Evolutionary conservation across 2,113 vertebrate species (phyloP), one percentile per base, ranked within the genome.

Genomic region (Cricetomys ansorgei): DNA sequence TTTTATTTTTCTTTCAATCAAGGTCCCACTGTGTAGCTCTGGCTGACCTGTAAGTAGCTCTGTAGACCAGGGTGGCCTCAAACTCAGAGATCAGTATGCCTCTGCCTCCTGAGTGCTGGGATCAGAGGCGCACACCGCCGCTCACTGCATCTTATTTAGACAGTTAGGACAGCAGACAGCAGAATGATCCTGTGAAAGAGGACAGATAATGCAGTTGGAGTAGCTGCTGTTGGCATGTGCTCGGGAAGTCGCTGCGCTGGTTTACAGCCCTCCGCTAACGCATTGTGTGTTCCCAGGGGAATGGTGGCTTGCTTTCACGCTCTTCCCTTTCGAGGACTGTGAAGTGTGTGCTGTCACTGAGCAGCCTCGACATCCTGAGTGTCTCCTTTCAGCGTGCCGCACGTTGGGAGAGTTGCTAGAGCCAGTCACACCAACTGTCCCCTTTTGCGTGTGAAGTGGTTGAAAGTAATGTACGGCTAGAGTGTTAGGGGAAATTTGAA

Each of bases 391-490:
- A 53, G 75, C 79, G 67, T 62, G 45, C 92, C 80, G 65, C 72
- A 29, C 81, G 79, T 92, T 94, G 70, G 69, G 69, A 57, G 91
- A 62, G 72, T 93, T 96, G 57, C 48, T 94, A 88, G 65, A 88
- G 40, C 1, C 2, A 80, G 5, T 88, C 75, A 80, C 81, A 75
- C 55, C 40, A 81, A 81, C 4, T 57, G 6, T 67, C 23, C 40
- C 91, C 59, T 73, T 93, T 84, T 96, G 16, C 62, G 83, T 59
- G 29, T 91, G 53, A 87, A 94, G 53, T 95, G 65, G 43, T 86
- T 84, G 45, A 21, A 96, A 88, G 84, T 94, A 65, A 91, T 72
- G n/a, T 40, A 15, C 70, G 43, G 10, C 45, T 97, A 87, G 94
- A 0, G 23, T 91, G 81, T 76, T 94, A 62, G 88, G 53, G 90